Evolutionary conservation across 2,113 vertebrate species (phyloP).

Genomic region (Atlantisia rogersi): DNA sequence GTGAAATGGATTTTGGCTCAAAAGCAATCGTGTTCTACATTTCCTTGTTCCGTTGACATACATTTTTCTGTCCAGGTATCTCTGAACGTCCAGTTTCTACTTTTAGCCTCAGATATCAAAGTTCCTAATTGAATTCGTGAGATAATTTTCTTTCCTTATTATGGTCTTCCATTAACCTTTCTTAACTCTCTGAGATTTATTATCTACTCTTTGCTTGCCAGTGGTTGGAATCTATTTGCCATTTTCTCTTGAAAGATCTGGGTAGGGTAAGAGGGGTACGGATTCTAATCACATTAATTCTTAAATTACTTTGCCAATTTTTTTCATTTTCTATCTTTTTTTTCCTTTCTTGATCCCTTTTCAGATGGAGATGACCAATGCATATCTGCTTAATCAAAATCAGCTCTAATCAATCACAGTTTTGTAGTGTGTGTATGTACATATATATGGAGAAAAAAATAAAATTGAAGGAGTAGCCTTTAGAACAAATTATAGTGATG

Average conservation of each 20-base stretch:
- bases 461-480: background rate
- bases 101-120: slow-evolving; percentile 26
- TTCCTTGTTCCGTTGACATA: background rate
- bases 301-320: slow-evolving; percentile 4
- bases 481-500: background rate
- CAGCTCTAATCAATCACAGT: background rate
- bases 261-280: background rate
- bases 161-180: slow-evolving; percentile 18
- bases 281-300: background rate
- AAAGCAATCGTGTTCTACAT: background rate
- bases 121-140: background rate
- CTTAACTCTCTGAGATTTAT: slow-evolving; percentile 27
- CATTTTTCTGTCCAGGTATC: background rate
- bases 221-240: slow-evolving; percentile 15
- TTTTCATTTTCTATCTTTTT: slow-evolving; percentile 7
- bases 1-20: background rate
- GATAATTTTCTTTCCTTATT: slow-evolving; percentile 14
- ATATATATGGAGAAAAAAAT: background rate
- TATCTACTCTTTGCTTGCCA: slow-evolving; percentile 30
- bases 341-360: background rate
- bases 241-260: slow-evolving; percentile 1
- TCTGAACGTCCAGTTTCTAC: background rate
- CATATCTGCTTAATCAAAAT: slow-evolving; percentile 4
- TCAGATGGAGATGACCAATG: background rate
- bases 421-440: background rate